These are phyloP conservation scores for Nothocercus nigrocapillus DNA, from an alignment of 2,113 vertebrate species.

Conservation along the genomic window DNA sequence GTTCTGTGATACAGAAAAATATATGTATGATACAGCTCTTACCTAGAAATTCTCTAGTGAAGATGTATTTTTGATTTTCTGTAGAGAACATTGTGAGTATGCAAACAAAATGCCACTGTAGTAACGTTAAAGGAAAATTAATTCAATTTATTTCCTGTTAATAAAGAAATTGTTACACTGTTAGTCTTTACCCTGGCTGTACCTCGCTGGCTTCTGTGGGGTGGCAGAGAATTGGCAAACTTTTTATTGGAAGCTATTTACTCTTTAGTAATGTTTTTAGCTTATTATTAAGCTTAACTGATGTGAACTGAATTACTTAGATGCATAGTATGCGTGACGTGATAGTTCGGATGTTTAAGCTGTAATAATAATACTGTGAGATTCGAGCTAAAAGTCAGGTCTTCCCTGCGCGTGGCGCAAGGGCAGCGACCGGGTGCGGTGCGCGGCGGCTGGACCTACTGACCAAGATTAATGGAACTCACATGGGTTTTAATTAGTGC, in stretches of 20 bases:
- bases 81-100: constrained; percentile 27
- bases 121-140: neutral
- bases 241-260: neutral
- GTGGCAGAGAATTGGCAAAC: neutral
- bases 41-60: constrained; percentile 67
- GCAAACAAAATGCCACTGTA: constrained; percentile 47
- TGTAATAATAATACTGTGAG: neutral
- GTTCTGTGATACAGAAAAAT: constrained; percentile 73
- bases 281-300: neutral
- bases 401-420: constrained; percentile 80
- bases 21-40: constrained; percentile 69
- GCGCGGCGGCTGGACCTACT: constrained; percentile 82
- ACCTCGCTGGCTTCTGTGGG: neutral
- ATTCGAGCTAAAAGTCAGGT: neutral
- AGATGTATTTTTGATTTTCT: constrained; percentile 46
- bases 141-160: neutral
- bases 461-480: constrained; percentile 98
- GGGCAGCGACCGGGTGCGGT: constrained; percentile 84
- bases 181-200: neutral
- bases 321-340: neutral
- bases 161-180: neutral
- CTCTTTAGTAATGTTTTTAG: neutral
- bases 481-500: constrained; percentile 97
- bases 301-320: neutral
- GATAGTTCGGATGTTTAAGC: neutral